Evolutionary conservation across 2,113 vertebrate species (phyloP), one percentile per base, ranked within the genome.

Genomic region (Ailuropoda melanoleuca): DNA sequence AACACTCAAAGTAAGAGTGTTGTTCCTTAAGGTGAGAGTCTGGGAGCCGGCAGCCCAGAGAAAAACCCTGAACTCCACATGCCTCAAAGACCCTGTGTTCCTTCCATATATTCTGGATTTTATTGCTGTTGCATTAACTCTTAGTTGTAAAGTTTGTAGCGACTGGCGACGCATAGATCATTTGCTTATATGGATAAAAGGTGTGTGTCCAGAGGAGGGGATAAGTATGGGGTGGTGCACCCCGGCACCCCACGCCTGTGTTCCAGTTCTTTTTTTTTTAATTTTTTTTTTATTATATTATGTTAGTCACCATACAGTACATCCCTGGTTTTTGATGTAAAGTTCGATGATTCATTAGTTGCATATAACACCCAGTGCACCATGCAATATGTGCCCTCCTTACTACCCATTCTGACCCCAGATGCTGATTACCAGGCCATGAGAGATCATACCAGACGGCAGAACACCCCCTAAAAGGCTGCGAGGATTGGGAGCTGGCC

Each of bases 401-500:
- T n/a, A n/a, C n/a, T n/a, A n/a, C n/a, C n/a, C n/a, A n/a, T n/a
- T n/a, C 55, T 68, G 56, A 62, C 19, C 6, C 0, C 0, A 6
- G n/a, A 75, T 50, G 56, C 66, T 85, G 68, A 39, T 29, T 66
- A 18, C 12, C 58, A 62, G 48, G 10, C 9, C 26, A 1, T 53
- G 75, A 72, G 43, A 34, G 31, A 53, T n/a, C 6, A 66, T 55
- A 66, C 29, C 34, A 97, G 80, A 83, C 91, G 34, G 7, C 34
- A 24, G 74, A 66, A 21, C 15, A 60, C 78, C 81, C 78, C 88
- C 95, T 97, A 72, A 62, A 64, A 70, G 83, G 66, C 80, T 15
- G 37, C 1, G 58, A 78, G 46, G 11, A 37, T 64, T 93, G 53
- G 64, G 64, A 64, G 55, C 31, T 3, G 24, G 60, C 31, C 53